Conservation (phyloP, 2,888 invertebrate genomes). For the Folsomia candida region DNA sequence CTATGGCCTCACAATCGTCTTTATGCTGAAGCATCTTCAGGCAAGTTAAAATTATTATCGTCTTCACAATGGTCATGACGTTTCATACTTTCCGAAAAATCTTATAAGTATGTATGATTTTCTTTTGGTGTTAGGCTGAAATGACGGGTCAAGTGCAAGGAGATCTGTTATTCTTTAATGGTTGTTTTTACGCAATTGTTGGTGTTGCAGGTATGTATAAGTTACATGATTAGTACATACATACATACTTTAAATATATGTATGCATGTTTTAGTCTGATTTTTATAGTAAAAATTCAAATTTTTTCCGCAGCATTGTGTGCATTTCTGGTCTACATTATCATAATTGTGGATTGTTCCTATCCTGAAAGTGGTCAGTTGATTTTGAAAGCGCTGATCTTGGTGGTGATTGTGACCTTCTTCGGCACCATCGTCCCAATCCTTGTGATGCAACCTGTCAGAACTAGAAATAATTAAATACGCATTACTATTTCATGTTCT, state of each 20-base stretch:
- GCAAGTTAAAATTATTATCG: conserved; percentile 7
- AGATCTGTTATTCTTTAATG: conserved; percentile 34
- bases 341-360: conserved; percentile 33
- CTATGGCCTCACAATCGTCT: conserved; percentile 39
- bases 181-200: conserved; percentile 33
- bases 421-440: conserved; percentile 21
- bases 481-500: background rate
- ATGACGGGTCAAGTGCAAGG: conserved; percentile 30
- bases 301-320: conserved; percentile 32
- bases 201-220: conserved; percentile 21
- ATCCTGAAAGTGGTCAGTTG: conserved; percentile 32
- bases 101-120: background rate
- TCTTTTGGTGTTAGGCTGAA: conserved; percentile 32
- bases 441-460: conserved; percentile 19
- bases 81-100: background rate
- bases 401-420: conserved; percentile 15
- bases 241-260: too few species aligned
- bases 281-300: conserved; percentile 10
- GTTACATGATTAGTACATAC: background rate
- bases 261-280: background rate
- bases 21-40: conserved; percentile 38
- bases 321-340: conserved; percentile 28
- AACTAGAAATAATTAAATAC: background rate
- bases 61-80: too few species aligned
- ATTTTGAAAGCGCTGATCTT: conserved; percentile 25